These are phyloP conservation scores for Xanthorhoe spadicearia DNA, from an alignment of 2,888 invertebrate genomes.

Conservation along the genomic window DNA sequence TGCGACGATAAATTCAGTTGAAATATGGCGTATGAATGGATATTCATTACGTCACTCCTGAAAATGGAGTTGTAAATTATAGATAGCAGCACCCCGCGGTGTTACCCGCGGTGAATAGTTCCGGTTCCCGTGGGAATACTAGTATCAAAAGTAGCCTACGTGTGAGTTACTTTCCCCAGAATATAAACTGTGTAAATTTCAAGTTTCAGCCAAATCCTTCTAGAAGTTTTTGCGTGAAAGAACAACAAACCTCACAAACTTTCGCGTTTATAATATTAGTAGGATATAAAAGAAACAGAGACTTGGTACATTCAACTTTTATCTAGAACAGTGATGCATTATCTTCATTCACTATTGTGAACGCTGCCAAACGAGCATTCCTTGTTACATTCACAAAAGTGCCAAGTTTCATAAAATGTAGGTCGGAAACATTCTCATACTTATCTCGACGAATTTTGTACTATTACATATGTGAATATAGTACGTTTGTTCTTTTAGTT, in stretches of 20 bases:
- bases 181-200: too few relatives aligned
- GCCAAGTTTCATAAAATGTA: conserved; percentile 28
- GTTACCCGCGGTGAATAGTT: too few relatives aligned
- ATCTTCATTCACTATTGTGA: conserved; percentile 1
- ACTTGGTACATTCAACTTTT: not conserved
- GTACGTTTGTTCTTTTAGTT: not conserved
- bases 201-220: too few relatives aligned
- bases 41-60: conserved; percentile 1
- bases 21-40: conserved; percentile 13
- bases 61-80: conserved; percentile 1
- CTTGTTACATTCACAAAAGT: conserved; percentile 19
- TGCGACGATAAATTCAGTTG: conserved; percentile 8
- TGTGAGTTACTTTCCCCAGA: too few relatives aligned
- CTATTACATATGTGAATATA: not conserved
- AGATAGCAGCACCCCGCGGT: too few relatives aligned
- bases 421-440: conserved; percentile 11
- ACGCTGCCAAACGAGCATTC: not conserved
- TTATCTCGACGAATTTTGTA: conserved; percentile 11
- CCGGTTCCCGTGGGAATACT: too few relatives aligned
- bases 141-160: too few relatives aligned
- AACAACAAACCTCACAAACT: too few relatives aligned
- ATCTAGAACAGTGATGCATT: not conserved
- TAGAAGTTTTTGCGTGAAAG: too few relatives aligned
- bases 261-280: too few relatives aligned
- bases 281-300: not conserved